Conservation (phyloP, 2,113 vertebrate genomes). For the Leuciscus idus region DNA sequence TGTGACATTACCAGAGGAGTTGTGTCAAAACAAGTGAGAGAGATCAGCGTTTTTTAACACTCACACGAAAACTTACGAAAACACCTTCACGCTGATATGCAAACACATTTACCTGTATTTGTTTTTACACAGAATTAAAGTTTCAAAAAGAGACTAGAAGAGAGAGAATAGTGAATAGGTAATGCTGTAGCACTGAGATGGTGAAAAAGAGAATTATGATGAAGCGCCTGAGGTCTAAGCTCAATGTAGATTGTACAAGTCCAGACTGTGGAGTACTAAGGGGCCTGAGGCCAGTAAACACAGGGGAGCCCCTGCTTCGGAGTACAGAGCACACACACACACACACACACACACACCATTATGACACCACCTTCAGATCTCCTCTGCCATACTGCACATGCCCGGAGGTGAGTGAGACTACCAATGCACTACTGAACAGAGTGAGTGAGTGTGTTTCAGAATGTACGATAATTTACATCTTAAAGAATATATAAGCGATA, state of each 20-base stretch:
- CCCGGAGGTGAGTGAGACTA: neutral
- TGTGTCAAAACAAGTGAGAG: conserved; percentile 48
- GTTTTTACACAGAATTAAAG: neutral
- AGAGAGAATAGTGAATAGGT: conserved; percentile 37
- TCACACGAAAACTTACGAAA: neutral
- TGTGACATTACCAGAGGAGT: conserved; percentile 37
- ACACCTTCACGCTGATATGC: neutral
- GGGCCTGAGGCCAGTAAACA: conserved; percentile 11
- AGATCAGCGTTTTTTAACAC: conserved; percentile 4
- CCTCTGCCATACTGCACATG: conserved; percentile 14
- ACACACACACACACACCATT: neutral
- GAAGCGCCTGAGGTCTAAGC: conserved; percentile 10
- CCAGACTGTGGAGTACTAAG: conserved; percentile 32
- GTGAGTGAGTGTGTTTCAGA: neutral
- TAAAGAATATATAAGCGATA: neutral
- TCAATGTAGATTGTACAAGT: conserved; percentile 15
- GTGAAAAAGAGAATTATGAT: conserved; percentile 31
- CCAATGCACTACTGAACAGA: neutral
- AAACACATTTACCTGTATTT: neutral
- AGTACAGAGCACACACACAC: neutral
- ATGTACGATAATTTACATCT: neutral
- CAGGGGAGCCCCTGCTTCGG: conserved; percentile 20
- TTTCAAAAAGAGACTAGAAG: neutral
- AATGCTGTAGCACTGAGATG: conserved; percentile 12
- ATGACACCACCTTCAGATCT: neutral